phyloP scores from a whole-genome alignment of 2,888 invertebrate species.

The Phengaris arion region DNA sequence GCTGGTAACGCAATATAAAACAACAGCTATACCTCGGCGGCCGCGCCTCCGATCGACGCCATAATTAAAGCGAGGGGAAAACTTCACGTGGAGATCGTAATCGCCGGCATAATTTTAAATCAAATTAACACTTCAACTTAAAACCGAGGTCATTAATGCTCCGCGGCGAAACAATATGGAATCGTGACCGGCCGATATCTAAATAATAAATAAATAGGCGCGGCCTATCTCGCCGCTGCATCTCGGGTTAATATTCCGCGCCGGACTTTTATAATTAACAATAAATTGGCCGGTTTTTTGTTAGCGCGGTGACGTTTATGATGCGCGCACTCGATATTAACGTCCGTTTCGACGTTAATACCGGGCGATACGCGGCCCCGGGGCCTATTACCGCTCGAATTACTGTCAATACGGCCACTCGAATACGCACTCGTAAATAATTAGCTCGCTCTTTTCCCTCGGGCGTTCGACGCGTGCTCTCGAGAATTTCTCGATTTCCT shows the following conservation, averaged over 20 bases:
- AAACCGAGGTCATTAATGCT: conserved; percentile 77
- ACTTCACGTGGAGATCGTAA: conserved; percentile 73
- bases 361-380: conserved; percentile 32
- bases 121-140: conserved; percentile 80
- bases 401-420: conserved; percentile 33
- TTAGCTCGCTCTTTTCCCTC: conserved; percentile 55
- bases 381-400: conserved; percentile 24
- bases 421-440: conserved; percentile 56
- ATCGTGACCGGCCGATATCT: conserved; percentile 77
- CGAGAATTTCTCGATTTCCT: conserved; percentile 55
- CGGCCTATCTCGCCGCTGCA: conserved; percentile 67
- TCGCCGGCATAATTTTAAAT: conserved; percentile 77
- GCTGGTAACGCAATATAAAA: conserved; percentile 4
- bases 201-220: conserved; percentile 79
- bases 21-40: conserved; percentile 49
- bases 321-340: conserved; percentile 50
- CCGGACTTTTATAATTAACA: conserved; percentile 78
- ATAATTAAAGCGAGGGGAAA: conserved; percentile 75
- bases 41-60: conserved; percentile 59
- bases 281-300: conserved; percentile 78
- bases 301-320: conserved; percentile 52
- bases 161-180: conserved; percentile 76
- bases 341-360: conserved; percentile 44
- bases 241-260: conserved; percentile 74
- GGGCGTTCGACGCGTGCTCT: conserved; percentile 48